Conservation (phyloP, 2,888 invertebrate species). For the Rapana venosa region DNA sequence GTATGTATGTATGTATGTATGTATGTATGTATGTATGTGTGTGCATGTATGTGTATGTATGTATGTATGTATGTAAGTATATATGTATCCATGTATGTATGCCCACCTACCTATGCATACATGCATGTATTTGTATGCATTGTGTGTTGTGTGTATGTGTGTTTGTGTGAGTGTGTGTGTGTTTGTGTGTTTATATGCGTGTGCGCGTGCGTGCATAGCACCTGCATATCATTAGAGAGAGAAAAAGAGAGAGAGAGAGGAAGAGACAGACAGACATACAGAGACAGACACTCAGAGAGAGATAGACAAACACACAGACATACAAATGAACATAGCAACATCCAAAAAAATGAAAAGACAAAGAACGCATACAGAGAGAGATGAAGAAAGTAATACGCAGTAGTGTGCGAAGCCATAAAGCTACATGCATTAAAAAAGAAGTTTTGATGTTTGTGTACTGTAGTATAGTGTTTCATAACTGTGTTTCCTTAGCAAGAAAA, state of each 20-base stretch:
- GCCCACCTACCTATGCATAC: not conserved
- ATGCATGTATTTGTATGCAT: not conserved
- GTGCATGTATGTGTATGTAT: slow-evolving; percentile 5
- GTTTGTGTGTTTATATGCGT: not conserved
- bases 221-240: too few relatives aligned
- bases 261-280: too few relatives aligned
- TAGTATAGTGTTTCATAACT: too few relatives aligned
- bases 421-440: too few relatives aligned
- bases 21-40: not conserved
- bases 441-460: not conserved
- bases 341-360: too few relatives aligned
- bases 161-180: slow-evolving; percentile 24
- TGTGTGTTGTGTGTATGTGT: slow-evolving; percentile 28
- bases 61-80: not conserved
- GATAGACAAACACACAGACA: too few relatives aligned
- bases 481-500: not conserved
- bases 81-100: not conserved
- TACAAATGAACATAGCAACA: too few relatives aligned
- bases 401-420: too few relatives aligned
- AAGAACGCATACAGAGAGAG: too few relatives aligned
- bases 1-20: slow-evolving; percentile 17
- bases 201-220: slow-evolving; percentile 2
- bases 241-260: too few relatives aligned
- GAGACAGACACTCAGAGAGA: too few relatives aligned
- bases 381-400: too few relatives aligned